A percentile compares a stretch with the other conserved stretches of the same genome.
Conservation (phyloP, 2,888 invertebrate genomes). For the Liopterus haemorrhoidalis region DNA sequence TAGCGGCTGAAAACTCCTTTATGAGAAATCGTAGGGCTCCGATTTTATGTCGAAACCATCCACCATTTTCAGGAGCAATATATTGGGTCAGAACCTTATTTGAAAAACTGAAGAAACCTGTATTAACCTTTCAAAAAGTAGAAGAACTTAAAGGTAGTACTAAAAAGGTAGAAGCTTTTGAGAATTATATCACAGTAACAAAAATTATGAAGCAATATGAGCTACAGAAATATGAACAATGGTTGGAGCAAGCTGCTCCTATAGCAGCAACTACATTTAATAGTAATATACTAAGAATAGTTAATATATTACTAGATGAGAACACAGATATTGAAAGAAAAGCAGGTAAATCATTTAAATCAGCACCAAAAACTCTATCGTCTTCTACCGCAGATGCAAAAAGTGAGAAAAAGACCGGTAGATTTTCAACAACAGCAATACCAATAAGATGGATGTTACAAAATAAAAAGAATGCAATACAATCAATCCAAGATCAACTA, state of each 20-base stretch:
- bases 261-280: conserved; percentile 64
- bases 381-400: conserved; percentile 1
- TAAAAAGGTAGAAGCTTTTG: conserved; percentile 67
- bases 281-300: conserved; percentile 60
- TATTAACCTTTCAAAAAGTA: conserved; percentile 71
- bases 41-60: conserved; percentile 67
- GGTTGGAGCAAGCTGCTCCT: conserved; percentile 58
- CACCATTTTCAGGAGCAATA: conserved; percentile 76
- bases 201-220: conserved; percentile 72
- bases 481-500: conserved; percentile 15
- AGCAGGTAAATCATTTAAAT: conserved; percentile 14
- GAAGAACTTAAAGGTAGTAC: conserved; percentile 68
- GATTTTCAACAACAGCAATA: conserved; percentile 10
- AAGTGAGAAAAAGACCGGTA: background rate
- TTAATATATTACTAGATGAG: conserved; percentile 39
- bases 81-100: conserved; percentile 80
- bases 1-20: conserved; percentile 63
- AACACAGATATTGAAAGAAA: conserved; percentile 13
- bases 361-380: conserved; percentile 8
- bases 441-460: conserved; percentile 14
- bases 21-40: conserved; percentile 59
- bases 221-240: conserved; percentile 64
- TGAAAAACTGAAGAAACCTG: conserved; percentile 70
- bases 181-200: conserved; percentile 70
- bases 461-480: conserved; percentile 6